Percentiles rank a stretch among this genome's conserved stretches.
Evolutionary conservation across 53 echinoderm and acorn worm species (phyloP).

Genomic region (Temnopleurus reevesii): DNA sequence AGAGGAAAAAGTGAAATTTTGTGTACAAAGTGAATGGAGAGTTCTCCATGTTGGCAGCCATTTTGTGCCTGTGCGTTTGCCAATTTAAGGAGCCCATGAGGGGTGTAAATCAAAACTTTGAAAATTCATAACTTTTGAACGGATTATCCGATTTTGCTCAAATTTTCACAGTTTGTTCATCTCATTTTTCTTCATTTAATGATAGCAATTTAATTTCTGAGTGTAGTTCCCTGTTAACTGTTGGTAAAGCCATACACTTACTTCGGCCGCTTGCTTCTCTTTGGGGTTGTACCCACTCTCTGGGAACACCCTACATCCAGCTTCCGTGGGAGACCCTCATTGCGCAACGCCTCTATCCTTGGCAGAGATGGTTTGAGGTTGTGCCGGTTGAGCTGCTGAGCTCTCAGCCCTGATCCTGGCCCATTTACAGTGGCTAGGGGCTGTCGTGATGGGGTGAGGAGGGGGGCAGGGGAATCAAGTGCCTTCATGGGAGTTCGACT

Average conservation of each 20-base stretch:
- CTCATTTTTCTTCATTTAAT: no score
- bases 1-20: no score
- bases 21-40: no score
- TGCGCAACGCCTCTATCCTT: slow-evolving; percentile 41
- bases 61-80: no score
- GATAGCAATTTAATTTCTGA: no score
- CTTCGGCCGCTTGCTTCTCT: slow-evolving; percentile 1
- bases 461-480: not conserved
- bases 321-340: slow-evolving; percentile 1
- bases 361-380: slow-evolving; percentile 46
- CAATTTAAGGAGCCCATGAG: no score
- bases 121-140: no score
- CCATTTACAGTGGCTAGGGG: slow-evolving; percentile 40
- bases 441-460: slow-evolving; percentile 25
- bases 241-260: not conserved
- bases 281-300: not conserved
- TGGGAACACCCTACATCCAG: not conserved
- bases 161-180: no score
- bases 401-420: slow-evolving; percentile 1
- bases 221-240: no score
- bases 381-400: not conserved
- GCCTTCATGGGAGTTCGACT: slow-evolving; percentile 21
- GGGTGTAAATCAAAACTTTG: no score
- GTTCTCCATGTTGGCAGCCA: no score
- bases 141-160: no score